A percentile compares a stretch with the other conserved stretches of the same genome.
These are phyloP conservation scores for Passer montanus DNA, from an alignment of 2,113 vertebrate genomes.

Conservation along the genomic window DNA sequence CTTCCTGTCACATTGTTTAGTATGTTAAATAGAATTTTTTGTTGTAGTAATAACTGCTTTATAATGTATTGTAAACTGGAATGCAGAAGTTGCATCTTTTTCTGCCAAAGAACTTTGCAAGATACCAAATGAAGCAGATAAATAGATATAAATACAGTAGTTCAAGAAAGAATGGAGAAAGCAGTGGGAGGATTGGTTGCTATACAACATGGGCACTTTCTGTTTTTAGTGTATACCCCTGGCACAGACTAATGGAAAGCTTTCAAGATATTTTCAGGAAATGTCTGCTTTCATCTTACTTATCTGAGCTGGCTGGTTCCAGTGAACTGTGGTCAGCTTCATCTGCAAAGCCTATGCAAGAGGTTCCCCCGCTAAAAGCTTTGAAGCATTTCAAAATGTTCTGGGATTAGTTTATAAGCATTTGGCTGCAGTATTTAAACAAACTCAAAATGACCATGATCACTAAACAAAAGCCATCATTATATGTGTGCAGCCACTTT, in stretches of 20 bases:
- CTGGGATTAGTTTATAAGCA: slow-evolving; percentile 76
- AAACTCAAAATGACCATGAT: slow-evolving; percentile 76
- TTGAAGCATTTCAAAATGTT: slow-evolving; percentile 72
- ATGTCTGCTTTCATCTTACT: slow-evolving; percentile 86
- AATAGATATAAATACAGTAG: slow-evolving; percentile 25
- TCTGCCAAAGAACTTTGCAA: neutral
- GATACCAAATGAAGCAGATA: slow-evolving; percentile 48
- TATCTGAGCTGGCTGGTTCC: slow-evolving; percentile 80
- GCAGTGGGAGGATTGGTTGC: neutral
- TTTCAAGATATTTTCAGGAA: slow-evolving; percentile 85
- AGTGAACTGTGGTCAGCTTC: slow-evolving; percentile 80
- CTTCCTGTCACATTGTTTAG: neutral
- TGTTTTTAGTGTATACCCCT: slow-evolving; percentile 81
- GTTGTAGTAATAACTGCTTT: neutral
- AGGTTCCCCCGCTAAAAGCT: slow-evolving; percentile 76
- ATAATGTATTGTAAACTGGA: neutral
- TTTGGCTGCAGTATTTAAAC: slow-evolving; percentile 77
- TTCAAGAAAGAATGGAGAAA: slow-evolving; percentile 25
- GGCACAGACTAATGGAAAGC: slow-evolving; percentile 93
- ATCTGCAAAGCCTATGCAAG: slow-evolving; percentile 65
- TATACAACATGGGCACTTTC: slow-evolving; percentile 59
- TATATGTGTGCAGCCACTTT: slow-evolving; percentile 74
- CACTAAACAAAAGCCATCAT: slow-evolving; percentile 74
- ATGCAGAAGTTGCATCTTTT: neutral
- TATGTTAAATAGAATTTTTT: neutral